Evolutionary conservation across 2,888 invertebrate genomes (phyloP).

Genomic region (Coenonympha arcania): DNA sequence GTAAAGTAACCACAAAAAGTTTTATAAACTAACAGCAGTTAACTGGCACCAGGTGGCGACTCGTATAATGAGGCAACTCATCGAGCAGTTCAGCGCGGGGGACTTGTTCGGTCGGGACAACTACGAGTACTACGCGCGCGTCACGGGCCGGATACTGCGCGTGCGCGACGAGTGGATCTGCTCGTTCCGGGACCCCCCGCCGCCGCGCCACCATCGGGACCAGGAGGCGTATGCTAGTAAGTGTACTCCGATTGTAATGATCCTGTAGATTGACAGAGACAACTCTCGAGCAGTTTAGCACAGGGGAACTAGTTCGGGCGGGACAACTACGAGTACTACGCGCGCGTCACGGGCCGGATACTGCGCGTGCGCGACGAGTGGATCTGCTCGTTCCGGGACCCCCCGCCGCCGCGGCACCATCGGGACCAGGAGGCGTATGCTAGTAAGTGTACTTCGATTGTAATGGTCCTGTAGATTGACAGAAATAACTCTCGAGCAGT

Average conservation of each 20-base stretch:
- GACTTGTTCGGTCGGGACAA: constrained; percentile 95
- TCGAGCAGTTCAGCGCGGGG: constrained; percentile 96
- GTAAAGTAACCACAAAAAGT: not conserved
- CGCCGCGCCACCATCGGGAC: constrained; percentile 75
- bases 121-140: constrained; percentile 96
- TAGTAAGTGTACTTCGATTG: no score
- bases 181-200: constrained; percentile 91
- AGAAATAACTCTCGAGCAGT: constrained; percentile 97
- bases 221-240: constrained; percentile 80
- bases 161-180: constrained; percentile 97
- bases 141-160: constrained; percentile 92
- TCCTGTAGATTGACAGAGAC: no score
- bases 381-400: constrained; percentile 95
- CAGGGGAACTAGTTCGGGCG: constrained; percentile 95
- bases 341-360: constrained; percentile 92
- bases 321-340: constrained; percentile 96
- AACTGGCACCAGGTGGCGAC: constrained; percentile 83
- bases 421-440: constrained; percentile 79
- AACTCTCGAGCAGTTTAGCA: constrained; percentile 97
- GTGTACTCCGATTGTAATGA: no score
- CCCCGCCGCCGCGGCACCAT: constrained; percentile 79
- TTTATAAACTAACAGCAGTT: not conserved
- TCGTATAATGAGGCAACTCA: constrained; percentile 95
- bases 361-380: constrained; percentile 94
- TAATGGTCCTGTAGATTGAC: no score